Evolutionary conservation across 2,113 vertebrate genomes (phyloP).

Genomic region (Eurystomus gularis): DNA sequence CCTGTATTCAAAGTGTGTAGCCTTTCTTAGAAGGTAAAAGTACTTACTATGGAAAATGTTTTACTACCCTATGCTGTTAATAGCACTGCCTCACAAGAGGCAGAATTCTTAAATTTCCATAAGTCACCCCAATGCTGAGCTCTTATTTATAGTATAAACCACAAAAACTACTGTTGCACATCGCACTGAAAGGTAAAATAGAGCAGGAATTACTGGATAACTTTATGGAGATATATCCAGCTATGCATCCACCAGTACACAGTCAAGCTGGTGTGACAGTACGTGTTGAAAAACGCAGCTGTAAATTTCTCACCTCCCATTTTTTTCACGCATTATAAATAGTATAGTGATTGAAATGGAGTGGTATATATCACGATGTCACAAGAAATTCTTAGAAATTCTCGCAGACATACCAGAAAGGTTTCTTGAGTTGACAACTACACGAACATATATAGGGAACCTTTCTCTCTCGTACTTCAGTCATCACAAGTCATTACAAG

Average conservation of each 20-base stretch:
- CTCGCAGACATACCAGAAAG: background rate
- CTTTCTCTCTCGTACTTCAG: background rate
- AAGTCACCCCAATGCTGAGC: background rate
- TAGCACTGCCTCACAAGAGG: background rate
- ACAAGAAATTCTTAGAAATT: background rate
- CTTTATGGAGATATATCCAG: background rate
- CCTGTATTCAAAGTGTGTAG: background rate
- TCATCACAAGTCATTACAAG: background rate
- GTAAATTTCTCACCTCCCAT: background rate
- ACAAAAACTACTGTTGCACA: background rate
- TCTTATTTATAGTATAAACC: background rate
- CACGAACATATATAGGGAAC: accelerated
- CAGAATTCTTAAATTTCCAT: background rate
- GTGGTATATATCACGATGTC: background rate
- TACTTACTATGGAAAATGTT: background rate
- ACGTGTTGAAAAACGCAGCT: background rate
- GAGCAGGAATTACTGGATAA: background rate
- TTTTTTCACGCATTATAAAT: background rate
- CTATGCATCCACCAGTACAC: background rate
- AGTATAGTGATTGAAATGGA: background rate
- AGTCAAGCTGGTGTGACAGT: background rate
- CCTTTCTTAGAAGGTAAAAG: background rate
- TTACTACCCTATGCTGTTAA: background rate
- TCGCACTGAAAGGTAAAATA: background rate
- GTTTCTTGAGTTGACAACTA: background rate